Percentiles rank a stretch among this genome's conserved stretches.
Evolutionary conservation across 2,888 invertebrate species (phyloP).

Genomic region (Macropis europaea): DNA sequence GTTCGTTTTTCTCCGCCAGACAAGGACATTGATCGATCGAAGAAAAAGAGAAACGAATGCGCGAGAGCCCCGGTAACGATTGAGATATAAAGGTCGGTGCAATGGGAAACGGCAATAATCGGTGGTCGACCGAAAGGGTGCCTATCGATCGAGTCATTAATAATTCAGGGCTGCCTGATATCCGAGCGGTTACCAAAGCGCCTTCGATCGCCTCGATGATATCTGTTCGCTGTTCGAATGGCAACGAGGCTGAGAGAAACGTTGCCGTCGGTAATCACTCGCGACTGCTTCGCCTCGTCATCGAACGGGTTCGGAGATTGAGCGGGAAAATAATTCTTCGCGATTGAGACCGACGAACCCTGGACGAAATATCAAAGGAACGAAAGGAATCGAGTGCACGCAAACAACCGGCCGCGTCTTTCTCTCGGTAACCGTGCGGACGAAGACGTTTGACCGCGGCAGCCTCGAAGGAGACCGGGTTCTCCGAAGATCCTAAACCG

Average conservation of each 20-base stretch:
- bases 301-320: neutral
- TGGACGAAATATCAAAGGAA: neutral
- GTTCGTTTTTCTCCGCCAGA: neutral
- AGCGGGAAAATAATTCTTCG: neutral
- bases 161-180: constrained; percentile 6
- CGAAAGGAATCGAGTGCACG: neutral
- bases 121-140: neutral
- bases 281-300: too few relatives aligned
- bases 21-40: constrained; percentile 5
- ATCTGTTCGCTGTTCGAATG: neutral
- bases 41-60: neutral
- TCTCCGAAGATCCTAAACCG: neutral
- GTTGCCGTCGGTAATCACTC: neutral
- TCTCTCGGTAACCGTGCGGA: too few relatives aligned
- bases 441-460: neutral
- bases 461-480: neutral
- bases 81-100: neutral
- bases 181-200: neutral
- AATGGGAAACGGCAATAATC: neutral
- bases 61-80: neutral
- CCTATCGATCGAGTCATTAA: constrained; percentile 4
- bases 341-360: too few relatives aligned
- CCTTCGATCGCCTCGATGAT: neutral
- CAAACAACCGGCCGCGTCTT: neutral
- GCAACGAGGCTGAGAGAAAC: neutral